These are phyloP conservation scores for Cepaea hortensis DNA, from an alignment of 2,888 invertebrate species.

Conservation along the genomic window DNA sequence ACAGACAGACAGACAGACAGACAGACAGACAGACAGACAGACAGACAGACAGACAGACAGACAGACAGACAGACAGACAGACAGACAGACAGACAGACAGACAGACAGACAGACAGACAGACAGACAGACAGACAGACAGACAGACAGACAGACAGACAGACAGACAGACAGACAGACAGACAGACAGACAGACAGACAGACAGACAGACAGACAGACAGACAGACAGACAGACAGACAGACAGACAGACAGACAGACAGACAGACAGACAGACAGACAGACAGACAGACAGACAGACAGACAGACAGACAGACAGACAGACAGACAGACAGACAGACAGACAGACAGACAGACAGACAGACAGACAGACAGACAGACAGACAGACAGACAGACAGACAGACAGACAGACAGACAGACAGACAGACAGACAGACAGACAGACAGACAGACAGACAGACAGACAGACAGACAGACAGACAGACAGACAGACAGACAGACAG, in stretches of 20 bases:
- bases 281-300: conserved; percentile 35
- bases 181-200: conserved; percentile 29
- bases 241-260: conserved; percentile 37
- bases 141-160: conserved; percentile 36
- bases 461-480: conserved; percentile 35
- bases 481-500: conserved; percentile 36
- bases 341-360: conserved; percentile 24
- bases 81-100: conserved; percentile 23
- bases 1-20: conserved; percentile 23
- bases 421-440: conserved; percentile 23
- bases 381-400: conserved; percentile 33
- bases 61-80: conserved; percentile 36
- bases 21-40: conserved; percentile 35
- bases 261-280: conserved; percentile 26
- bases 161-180: conserved; percentile 33
- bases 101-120: conserved; percentile 34
- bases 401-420: conserved; percentile 36
- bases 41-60: conserved; percentile 35
- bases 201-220: conserved; percentile 36
- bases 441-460: conserved; percentile 35
- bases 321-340: conserved; percentile 37
- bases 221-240: conserved; percentile 32
- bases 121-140: conserved; percentile 35
- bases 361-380: conserved; percentile 35
- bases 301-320: conserved; percentile 32